Evolutionary conservation across 1,140 invertebrate genomes (phyloP).

Genomic region (Drosophila orosa): DNA sequence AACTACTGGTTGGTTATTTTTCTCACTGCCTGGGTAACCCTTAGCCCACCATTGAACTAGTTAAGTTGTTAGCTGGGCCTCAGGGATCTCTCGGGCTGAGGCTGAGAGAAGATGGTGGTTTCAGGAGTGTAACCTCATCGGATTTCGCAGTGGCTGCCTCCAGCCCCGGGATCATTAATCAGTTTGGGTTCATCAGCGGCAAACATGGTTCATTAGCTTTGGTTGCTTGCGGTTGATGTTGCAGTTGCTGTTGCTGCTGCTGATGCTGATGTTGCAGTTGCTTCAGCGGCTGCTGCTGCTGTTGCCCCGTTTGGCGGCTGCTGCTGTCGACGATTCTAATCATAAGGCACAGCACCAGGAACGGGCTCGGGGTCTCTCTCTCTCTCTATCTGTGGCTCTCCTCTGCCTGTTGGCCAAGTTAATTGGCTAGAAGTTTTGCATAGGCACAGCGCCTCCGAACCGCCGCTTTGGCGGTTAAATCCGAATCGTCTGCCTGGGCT

Average conservation of each 20-base stretch:
- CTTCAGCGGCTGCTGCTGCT: slow-evolving; percentile 45
- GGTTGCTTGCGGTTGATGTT: slow-evolving; percentile 64
- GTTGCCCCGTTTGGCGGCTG: slow-evolving; percentile 58
- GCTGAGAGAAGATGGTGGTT: background rate
- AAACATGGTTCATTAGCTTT: slow-evolving; percentile 82
- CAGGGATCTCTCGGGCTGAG: slow-evolving; percentile 27
- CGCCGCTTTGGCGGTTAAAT: slow-evolving; percentile 61
- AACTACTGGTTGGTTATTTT: background rate
- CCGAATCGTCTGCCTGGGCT: slow-evolving; percentile 57
- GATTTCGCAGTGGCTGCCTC: slow-evolving; percentile 36
- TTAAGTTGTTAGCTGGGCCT: slow-evolving; percentile 78
- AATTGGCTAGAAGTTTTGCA: slow-evolving; percentile 82
- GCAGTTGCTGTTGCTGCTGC: slow-evolving; percentile 15
- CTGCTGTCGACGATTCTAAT: slow-evolving; percentile 77
- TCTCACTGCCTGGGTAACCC: slow-evolving; percentile 52
- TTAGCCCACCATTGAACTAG: slow-evolving; percentile 73
- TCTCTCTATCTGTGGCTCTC: slow-evolving; percentile 18
- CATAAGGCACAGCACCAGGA: slow-evolving; percentile 73
- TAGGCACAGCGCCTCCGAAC: slow-evolving; percentile 48
- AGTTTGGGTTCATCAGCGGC: slow-evolving; percentile 80
- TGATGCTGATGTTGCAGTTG: slow-evolving; percentile 17
- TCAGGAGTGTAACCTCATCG: slow-evolving; percentile 47
- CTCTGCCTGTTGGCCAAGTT: slow-evolving; percentile 59
- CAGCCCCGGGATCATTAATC: slow-evolving; percentile 68
- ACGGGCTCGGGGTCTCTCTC: slow-evolving; percentile 15